Base-by-base conservation (phyloP, 1,140 invertebrate genomes). In the Eciton burchellii region DNA sequence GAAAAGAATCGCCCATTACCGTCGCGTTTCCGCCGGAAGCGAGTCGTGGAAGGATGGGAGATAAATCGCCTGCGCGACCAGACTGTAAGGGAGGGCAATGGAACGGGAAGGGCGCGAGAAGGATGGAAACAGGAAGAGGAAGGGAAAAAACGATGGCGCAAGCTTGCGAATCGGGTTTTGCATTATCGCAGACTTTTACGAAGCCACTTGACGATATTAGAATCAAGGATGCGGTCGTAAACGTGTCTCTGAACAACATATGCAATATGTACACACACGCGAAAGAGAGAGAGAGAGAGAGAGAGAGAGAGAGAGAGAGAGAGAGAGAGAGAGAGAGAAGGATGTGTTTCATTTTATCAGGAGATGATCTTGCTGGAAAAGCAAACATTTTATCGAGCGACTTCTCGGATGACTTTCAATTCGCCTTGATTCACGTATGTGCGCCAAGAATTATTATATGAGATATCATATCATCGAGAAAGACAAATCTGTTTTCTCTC, bases 161-260 rank as follows among this genome's bases (percentile, higher is more conserved):
- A 90, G 88, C 89, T 90, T 90, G 89, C 73, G 57, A 41, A 26
- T 45, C 68, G 60, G 87, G 82, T 90, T 90, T 87, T 88, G 86
- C 87, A 86, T 90, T 89, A 84, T 73, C 83, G 84, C 54, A 71
- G 70, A 83, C 76, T 57, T 71, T 71, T 57, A 56, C 9, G 60
- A 14, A 83, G 29, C 14, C 56, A 52, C 16, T 52, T 47, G 24
- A 43, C 54, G 47, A 66, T 65, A 24, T 65, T 57, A 16, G 9
- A 14, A 66, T 47, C 41, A 16, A 43, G 12, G 49, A 84, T 68
- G n/a, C 54, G 9, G 6, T 35, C 6, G 35, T 21, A 43, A 70
- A 56, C 19, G n/a, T 12, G 19, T n/a, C 24, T 68, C 63, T 45
- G 14, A 43, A n/a, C 12, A 24, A 21, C n/a, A n/a, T n/a, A n/a